Base-by-base conservation (phyloP, 1,140 invertebrate species). In the Antheraea pernyi region DNA sequence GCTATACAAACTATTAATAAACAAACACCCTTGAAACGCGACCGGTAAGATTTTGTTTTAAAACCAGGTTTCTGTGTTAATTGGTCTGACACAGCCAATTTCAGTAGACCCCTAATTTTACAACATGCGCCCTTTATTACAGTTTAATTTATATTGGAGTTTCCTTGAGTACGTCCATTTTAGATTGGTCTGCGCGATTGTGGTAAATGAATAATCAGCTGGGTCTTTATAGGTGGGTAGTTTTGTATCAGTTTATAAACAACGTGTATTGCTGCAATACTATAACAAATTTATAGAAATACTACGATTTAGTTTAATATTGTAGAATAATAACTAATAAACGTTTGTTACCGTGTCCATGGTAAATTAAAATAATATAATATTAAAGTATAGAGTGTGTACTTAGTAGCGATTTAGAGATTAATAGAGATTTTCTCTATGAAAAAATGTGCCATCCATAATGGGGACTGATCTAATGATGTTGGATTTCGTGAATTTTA, bases 41-140 rank as follows among this genome's bases (percentile, higher is more conserved):
- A 53, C 46, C 46, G 46, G 46, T 53, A 53, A 53, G 46, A 53
- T 16, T 53, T 53, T 53, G 46, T 53, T 16, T 53, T 53, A 16
- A 16, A 53, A 53, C 46, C 16, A 53, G 46, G 46, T 53, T 53
- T 53, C 46, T 53, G 46, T 53, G 46, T 53, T 53, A 53, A 53
- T 53, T 53, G 46, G 46, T 53, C 46, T 13, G 11, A 13, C 5
- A 16, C 1, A 6, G 16, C 46, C 46, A 53, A 9, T 53, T 53
- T 53, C 46, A 53, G 46, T 53, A 1, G 46, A 53, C 46, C 46
- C 46, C 11, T 53, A 53, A 53, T 53, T 11, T 53, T 16, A 13
- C 9, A 16, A 53, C 46, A 16, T 53, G 5, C 46, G 11, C 16
- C 4, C 16, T 0, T 16, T n/a, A 13, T 16, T 11, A 53, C 13